A percentile compares a stretch with the other conserved stretches of the same genome.
These are phyloP conservation scores for Martes flavigula DNA, from an alignment of 2,797 vertebrate genomes.

Conservation along the genomic window DNA sequence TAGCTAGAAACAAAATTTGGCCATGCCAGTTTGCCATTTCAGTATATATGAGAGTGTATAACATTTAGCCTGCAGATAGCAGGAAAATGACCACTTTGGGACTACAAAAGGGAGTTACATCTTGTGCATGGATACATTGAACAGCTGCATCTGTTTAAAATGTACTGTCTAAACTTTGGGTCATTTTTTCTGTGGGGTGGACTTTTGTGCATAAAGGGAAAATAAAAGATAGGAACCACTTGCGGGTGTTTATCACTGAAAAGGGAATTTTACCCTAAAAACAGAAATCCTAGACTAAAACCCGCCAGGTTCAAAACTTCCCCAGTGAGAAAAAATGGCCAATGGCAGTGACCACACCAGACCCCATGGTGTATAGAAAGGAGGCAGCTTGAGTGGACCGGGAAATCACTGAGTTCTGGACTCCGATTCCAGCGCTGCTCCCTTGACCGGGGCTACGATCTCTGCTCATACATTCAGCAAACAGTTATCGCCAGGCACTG, in stretches of 20 bases:
- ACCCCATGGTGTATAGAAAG: neutral
- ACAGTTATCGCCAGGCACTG: neutral
- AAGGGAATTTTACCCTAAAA: neutral
- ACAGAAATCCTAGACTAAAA: neutral
- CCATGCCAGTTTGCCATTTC: neutral
- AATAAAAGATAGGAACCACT: neutral
- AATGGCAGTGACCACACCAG: neutral
- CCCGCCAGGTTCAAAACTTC: neutral
- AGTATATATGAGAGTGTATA: neutral
- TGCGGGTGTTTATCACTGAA: neutral
- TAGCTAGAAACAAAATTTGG: slow-evolving; percentile 18
- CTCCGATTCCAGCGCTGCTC: neutral
- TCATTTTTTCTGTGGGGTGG: neutral
- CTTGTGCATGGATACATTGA: neutral
- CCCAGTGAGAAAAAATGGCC: neutral
- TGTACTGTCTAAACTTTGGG: neutral
- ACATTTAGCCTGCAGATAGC: neutral
- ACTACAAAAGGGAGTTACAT: neutral
- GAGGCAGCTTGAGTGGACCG: neutral
- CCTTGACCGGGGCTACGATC: neutral
- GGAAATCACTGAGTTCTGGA: neutral
- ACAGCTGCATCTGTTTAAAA: neutral
- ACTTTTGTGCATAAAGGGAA: neutral
- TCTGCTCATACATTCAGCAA: neutral
- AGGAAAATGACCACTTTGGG: neutral